phyloP scores from a whole-genome alignment of 2,113 vertebrate genomes.

The Tichodroma muraria region DNA sequence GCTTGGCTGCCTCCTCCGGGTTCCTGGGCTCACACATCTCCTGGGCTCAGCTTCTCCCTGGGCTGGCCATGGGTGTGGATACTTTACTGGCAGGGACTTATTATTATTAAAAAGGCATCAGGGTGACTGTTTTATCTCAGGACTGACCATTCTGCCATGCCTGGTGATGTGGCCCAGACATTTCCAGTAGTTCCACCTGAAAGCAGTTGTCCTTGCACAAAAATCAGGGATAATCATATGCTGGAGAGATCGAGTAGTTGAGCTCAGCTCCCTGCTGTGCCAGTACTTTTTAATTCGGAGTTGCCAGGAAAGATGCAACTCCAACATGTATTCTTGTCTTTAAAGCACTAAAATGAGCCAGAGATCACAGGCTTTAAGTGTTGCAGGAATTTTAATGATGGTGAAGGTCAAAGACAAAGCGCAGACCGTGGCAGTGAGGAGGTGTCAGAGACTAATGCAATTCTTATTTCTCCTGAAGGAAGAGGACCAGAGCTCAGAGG shows the following conservation, averaged over 20 bases:
- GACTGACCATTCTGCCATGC: background rate
- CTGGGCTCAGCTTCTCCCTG: background rate
- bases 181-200: background rate
- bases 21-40: background rate
- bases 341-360: background rate
- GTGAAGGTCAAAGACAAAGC: background rate
- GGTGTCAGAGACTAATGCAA: background rate
- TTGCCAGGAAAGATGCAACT: conserved; percentile 18
- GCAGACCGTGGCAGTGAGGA: background rate
- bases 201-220: background rate
- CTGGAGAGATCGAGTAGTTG: background rate
- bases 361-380: background rate
- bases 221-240: background rate
- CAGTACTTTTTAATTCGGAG: background rate
- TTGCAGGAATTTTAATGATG: background rate
- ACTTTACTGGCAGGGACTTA: background rate
- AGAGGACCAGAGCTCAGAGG: background rate
- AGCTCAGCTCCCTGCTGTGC: background rate
- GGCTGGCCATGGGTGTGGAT: background rate
- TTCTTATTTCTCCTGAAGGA: background rate
- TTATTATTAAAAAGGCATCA: background rate
- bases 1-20: background rate
- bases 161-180: background rate
- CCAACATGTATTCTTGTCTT: background rate
- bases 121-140: background rate